Conservation (phyloP, 2,113 vertebrate species). For the Poeciliopsis prolifica region DNA sequence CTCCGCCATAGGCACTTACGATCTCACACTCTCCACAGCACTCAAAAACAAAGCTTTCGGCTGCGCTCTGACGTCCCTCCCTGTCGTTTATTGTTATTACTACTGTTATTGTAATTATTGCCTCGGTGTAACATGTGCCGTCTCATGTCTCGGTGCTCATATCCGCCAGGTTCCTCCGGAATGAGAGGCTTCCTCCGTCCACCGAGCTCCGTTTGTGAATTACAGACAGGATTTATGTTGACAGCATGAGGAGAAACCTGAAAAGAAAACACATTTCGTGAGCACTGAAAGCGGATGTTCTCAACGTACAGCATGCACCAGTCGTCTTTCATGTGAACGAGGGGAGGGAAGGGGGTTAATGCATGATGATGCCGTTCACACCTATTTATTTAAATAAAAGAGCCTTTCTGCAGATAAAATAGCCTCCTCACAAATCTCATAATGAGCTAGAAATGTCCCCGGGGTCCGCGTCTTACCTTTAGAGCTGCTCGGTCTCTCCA, state of each 20-base stretch:
- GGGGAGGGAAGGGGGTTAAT: not conserved
- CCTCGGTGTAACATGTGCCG: slow-evolving; percentile 38
- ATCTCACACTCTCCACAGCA: slow-evolving; percentile 29
- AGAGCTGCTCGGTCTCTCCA: slow-evolving; percentile 7
- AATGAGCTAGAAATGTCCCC: rapidly evolving
- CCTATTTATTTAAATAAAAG: too few species aligned
- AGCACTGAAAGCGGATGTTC: not conserved
- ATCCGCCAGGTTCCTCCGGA: slow-evolving; percentile 32
- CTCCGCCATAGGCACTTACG: slow-evolving; percentile 80
- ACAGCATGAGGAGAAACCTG: not conserved
- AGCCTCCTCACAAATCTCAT: not conserved
- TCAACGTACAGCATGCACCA: not conserved
- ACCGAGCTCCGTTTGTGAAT: slow-evolving; percentile 51
- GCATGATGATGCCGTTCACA: not conserved
- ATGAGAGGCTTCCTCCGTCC: slow-evolving; percentile 25
- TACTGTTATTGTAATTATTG: slow-evolving; percentile 16
- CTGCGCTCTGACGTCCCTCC: slow-evolving; percentile 52
- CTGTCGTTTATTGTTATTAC: slow-evolving; percentile 9
- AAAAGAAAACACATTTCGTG: not conserved
- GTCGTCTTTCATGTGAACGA: not conserved
- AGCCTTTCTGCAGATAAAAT: too few species aligned
- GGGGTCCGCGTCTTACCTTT: slow-evolving; percentile 25
- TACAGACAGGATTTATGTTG: not conserved
- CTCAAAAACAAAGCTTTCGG: slow-evolving; percentile 26
- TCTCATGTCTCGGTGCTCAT: slow-evolving; percentile 45